A percentile compares a stretch with the other conserved stretches of the same genome.
These are phyloP conservation scores for Odontesthes bonariensis DNA, from an alignment of 2,113 vertebrate genomes.

Conservation along the genomic window DNA sequence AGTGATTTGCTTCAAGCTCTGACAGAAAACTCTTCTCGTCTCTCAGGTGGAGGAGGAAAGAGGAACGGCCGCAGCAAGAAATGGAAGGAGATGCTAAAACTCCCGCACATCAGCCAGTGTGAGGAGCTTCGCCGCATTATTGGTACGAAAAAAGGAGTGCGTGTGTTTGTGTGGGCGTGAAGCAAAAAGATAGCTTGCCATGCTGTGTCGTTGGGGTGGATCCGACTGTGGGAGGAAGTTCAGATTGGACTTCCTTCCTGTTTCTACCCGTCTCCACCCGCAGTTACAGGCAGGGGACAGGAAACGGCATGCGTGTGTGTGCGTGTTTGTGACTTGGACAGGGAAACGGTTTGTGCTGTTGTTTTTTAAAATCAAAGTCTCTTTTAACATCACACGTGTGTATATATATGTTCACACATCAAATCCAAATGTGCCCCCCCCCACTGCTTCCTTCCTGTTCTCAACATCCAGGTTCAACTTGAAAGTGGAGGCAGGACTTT, in stretches of 20 bases:
- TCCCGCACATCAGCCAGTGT: conserved; percentile 90
- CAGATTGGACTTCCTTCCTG: conserved; percentile 81
- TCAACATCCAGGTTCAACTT: conserved; percentile 36
- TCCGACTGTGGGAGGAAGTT: conserved; percentile 73
- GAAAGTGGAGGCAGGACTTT: conserved; percentile 25
- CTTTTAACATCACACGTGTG: conserved; percentile 5
- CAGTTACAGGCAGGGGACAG: conserved; percentile 71
- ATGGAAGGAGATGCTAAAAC: conserved; percentile 93
- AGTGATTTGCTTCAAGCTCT: not conserved
- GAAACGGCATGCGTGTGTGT: conserved; percentile 57
- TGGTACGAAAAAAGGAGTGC: conserved; percentile 79
- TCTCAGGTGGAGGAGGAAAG: conserved; percentile 86
- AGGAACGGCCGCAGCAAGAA: conserved; percentile 92
- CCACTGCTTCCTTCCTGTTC: conserved; percentile 28
- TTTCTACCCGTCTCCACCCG: conserved; percentile 76
- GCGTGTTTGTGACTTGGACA: conserved; percentile 19
- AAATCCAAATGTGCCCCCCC: conserved; percentile 25
- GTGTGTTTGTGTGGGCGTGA: conserved; percentile 16
- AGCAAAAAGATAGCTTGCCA: conserved; percentile 55
- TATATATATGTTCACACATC: conserved; percentile 7
- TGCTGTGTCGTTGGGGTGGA: conserved; percentile 68
- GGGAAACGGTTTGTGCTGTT: conserved; percentile 37
- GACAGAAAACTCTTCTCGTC: conserved; percentile 35
- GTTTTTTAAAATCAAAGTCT: conserved; percentile 31
- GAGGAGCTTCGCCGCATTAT: conserved; percentile 85